These are phyloP conservation scores for Neodiprion virginianus DNA, from an alignment of 1,140 invertebrate species.

Conservation along the genomic window DNA sequence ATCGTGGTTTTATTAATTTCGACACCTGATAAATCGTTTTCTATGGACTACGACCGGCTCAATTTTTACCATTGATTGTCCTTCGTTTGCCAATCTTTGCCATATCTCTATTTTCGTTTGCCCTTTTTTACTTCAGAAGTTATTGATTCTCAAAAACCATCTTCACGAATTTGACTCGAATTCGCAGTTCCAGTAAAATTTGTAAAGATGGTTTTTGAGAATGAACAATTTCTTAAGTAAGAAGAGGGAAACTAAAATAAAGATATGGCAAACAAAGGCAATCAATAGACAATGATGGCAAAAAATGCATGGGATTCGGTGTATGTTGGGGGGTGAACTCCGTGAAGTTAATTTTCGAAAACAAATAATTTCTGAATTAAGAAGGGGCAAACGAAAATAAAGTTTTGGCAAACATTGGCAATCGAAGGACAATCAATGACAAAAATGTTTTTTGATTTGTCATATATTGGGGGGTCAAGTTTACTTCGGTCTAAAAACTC, in stretches of 20 bases:
- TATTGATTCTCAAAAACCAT: not conserved
- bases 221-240: not conserved
- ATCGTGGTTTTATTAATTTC: too few species aligned
- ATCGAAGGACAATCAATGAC: too few species aligned
- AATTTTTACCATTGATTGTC: too few species aligned
- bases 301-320: not conserved
- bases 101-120: not conserved
- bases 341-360: not conserved
- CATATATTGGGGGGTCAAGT: too few species aligned
- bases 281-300: not conserved
- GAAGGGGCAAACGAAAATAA: not conserved
- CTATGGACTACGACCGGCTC: too few species aligned
- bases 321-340: not conserved
- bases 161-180: not conserved
- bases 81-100: not conserved
- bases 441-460: too few species aligned
- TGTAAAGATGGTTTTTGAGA: not conserved
- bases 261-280: conserved; percentile 2
- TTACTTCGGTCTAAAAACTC: too few species aligned
- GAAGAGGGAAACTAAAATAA: not conserved
- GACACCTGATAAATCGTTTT: too few species aligned
- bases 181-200: not conserved
- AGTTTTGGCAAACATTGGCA: too few species aligned
- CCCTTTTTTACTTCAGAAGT: not conserved
- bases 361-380: not conserved